phyloP scores from a whole-genome alignment of 2,113 vertebrate species.

The Pterophyllum scalare region DNA sequence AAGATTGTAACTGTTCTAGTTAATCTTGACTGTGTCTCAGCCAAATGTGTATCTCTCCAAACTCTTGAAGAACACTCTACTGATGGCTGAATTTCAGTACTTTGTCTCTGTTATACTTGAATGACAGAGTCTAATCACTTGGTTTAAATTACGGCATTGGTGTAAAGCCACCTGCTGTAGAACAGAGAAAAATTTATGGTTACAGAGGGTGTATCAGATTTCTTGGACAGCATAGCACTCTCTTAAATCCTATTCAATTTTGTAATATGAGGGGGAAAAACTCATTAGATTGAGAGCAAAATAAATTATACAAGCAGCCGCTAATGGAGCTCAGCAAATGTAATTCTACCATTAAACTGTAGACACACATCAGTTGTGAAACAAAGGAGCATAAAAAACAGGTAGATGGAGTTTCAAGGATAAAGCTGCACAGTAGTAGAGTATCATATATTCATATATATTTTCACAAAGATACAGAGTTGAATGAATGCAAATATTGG shows the following conservation, averaged over 20 bases:
- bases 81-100: neutral
- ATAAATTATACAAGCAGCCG: constrained; percentile 19
- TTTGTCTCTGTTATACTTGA: neutral
- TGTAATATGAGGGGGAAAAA: constrained; percentile 2
- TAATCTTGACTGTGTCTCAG: neutral
- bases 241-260: neutral
- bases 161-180: neutral
- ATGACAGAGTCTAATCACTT: neutral
- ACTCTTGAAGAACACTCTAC: neutral
- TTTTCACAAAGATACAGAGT: neutral
- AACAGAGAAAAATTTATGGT: neutral
- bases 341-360: neutral
- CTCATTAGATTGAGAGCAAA: constrained; percentile 32
- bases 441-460: neutral
- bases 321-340: constrained; percentile 13
- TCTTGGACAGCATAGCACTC: neutral
- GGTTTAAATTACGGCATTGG: neutral
- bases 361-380: constrained; percentile 13
- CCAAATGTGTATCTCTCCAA: neutral
- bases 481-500: neutral
- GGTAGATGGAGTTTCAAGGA: neutral
- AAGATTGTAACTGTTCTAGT: neutral
- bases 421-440: neutral
- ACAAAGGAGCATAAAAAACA: neutral
- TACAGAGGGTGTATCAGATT: neutral